Conservation (phyloP, 2,888 invertebrate genomes). For the Biston stratarius region DNA sequence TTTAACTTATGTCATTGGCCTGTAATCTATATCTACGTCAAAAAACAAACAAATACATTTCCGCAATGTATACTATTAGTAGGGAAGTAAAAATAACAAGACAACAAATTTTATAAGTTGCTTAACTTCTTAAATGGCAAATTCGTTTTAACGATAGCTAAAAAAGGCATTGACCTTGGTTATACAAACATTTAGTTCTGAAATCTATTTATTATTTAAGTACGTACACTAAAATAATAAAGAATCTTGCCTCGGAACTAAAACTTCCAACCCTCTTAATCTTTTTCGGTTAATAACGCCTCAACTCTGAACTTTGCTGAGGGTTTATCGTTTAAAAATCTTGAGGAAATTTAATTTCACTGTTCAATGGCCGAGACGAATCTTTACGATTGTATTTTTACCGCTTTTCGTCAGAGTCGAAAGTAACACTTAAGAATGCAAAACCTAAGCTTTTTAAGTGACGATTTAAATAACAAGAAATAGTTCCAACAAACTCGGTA, state of each 20-base stretch:
- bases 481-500: no score
- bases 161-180: constrained; percentile 8
- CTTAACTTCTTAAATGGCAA: background rate
- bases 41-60: no score
- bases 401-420: constrained; percentile 3
- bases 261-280: constrained; percentile 19
- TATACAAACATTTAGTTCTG: constrained; percentile 5
- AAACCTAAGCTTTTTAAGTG: no score
- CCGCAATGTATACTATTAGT: no score
- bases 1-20: no score
- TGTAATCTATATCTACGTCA: no score
- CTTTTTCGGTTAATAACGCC: constrained; percentile 28
- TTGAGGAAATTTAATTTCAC: constrained; percentile 37
- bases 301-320: constrained; percentile 41
- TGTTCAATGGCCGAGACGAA: constrained; percentile 33
- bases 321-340: constrained; percentile 32
- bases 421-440: background rate
- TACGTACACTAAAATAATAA: constrained; percentile 3
- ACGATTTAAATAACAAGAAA: no score
- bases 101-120: no score
- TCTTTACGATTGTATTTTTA: constrained; percentile 16
- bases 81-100: no score
- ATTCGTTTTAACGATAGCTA: background rate
- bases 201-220: background rate
- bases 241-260: constrained; percentile 7